Base-by-base conservation (phyloP, 2,797 vertebrate genomes). In the Hapalemur alaotrensis region DNA sequence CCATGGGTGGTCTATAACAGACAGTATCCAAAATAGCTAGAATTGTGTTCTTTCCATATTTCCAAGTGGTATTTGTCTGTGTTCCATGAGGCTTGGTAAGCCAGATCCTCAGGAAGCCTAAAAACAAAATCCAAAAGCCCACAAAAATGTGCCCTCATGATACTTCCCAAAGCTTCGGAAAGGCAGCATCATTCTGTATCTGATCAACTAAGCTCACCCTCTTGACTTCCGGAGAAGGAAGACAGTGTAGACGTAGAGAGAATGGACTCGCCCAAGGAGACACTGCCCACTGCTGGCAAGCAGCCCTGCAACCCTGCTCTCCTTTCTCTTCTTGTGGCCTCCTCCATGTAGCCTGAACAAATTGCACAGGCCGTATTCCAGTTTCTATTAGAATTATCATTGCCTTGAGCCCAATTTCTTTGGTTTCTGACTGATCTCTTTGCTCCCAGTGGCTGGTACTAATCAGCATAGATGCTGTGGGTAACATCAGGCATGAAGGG, bases 21-120 rank as follows among this genome's bases (percentile, higher is more conserved):
- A 78, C 35, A 63, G 38, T 12, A 59, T 80, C 85, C 70, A 86
- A 90, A 96, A 95, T 84, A 94, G 76, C 75, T 87, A 72, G 43
- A 72, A 90, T 7, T 78, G 28, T 73, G n/a, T 57, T 89, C 67
- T 87, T 78, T 67, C 88, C 93, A 54, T 65, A 84, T 92, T 95
- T 91, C 85, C 79, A 83, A 96, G 75, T 57, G 81, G 82, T 67
- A 70, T 93, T 63, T 92, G 86, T 92, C 79, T 91, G 38, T 65
- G 46, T 93, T 61, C 63, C 61, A 76, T 10, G 30, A 61, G 75
- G 69, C 67, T 78, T 94, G 73, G 35, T 70, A 61, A 93, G 43
- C 22, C 9, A 25, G 69, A 46, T 70, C 76, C 89, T 59, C 14
- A 18, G 46, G 25, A 81, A 35, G 30, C 48, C 48, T 73, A 46